Conservation (phyloP, 2,113 vertebrate species). For the Poeciliopsis prolifica region DNA sequence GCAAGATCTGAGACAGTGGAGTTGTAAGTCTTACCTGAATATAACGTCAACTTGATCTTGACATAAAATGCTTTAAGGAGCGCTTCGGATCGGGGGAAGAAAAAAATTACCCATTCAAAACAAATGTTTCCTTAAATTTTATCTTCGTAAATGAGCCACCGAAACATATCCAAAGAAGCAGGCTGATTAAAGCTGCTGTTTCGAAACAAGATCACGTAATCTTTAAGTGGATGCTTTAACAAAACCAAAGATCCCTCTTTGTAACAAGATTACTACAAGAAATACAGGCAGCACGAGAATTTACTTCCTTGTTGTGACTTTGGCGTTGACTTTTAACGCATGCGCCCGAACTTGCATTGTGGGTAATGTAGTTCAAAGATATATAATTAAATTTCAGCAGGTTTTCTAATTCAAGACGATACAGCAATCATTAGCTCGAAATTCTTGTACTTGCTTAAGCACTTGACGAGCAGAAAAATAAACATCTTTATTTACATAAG, state of each 20-base stretch:
- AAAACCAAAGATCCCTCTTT: conserved; percentile 42
- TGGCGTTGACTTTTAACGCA: conserved; percentile 55
- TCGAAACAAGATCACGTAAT: conserved; percentile 39
- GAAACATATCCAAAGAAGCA: not conserved
- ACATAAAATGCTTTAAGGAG: not conserved
- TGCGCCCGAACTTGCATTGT: conserved; percentile 40
- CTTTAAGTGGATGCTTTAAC: conserved; percentile 22
- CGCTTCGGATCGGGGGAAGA: not conserved
- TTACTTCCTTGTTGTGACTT: conserved; percentile 77
- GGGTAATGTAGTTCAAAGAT: conserved; percentile 72
- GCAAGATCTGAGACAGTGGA: not conserved
- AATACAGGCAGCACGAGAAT: conserved; percentile 39
- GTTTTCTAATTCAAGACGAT: not conserved
- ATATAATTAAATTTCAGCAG: not conserved
- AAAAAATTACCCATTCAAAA: conserved; percentile 1
- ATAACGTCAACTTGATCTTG: not conserved
- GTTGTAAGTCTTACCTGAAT: conserved; percentile 51
- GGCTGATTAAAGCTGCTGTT: not conserved
- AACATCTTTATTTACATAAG: not conserved
- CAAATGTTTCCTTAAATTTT: not conserved
- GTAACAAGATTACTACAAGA: conserved; percentile 70
- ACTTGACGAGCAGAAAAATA: not conserved
- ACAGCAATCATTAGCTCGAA: not conserved
- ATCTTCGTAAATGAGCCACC: not conserved
- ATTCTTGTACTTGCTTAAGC: not conserved